phyloP scores from a whole-genome alignment of 2,113 vertebrate genomes.

The Taxidea taxus region DNA sequence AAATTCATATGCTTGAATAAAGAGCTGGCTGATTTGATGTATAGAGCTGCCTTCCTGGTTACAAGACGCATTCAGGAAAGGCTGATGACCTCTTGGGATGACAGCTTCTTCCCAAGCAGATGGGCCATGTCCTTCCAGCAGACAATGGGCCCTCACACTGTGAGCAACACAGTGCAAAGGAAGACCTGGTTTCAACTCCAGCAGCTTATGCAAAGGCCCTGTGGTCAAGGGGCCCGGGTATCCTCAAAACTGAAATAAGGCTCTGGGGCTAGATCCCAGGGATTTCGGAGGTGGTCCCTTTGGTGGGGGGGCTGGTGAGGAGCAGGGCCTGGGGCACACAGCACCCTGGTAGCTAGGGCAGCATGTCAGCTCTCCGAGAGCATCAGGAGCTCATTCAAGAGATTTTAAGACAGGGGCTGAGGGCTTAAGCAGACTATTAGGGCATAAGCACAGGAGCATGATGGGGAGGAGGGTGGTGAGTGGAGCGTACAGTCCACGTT shows the following conservation, averaged over 20 bases:
- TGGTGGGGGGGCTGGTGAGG: not conserved
- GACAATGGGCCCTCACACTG: fast-evolving
- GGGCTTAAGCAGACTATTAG: too few relatives aligned
- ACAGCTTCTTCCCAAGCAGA: not conserved
- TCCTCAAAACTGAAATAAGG: not conserved
- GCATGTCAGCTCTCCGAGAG: not conserved
- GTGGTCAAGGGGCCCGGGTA: not conserved
- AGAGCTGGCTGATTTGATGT: not conserved
- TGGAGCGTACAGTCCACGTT: too few relatives aligned
- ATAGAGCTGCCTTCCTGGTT: not conserved
- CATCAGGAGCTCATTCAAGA: not conserved
- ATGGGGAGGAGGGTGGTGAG: too few relatives aligned
- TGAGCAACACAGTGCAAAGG: too few relatives aligned
- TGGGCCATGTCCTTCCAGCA: not conserved
- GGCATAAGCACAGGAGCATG: too few relatives aligned
- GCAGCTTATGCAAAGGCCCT: not conserved
- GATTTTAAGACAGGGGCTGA: not conserved
- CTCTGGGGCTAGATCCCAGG: not conserved
- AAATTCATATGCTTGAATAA: not conserved
- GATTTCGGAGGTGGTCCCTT: not conserved
- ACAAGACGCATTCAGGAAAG: not conserved
- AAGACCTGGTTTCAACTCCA: not conserved
- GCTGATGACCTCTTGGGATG: not conserved
- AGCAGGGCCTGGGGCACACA: not conserved
- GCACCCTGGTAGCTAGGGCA: too few relatives aligned